Conservation (phyloP, 2,888 invertebrate species). For the Chrysotoxum bicinctum region DNA sequence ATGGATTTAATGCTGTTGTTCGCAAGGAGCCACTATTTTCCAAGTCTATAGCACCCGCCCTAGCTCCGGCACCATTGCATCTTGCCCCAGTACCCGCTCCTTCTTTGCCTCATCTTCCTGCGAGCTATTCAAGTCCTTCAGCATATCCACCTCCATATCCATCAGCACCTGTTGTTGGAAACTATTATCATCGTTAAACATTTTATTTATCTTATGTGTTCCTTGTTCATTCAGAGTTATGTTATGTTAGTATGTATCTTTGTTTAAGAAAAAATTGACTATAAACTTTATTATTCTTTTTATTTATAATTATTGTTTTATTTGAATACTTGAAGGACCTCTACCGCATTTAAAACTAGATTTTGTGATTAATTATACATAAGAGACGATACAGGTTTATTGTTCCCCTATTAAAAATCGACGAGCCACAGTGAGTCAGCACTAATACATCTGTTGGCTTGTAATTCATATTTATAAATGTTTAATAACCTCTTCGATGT, state of each 20-base stretch:
- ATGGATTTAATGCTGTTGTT: conserved; percentile 81
- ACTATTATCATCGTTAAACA: conserved; percentile 36
- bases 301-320: too few relatives aligned
- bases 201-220: conserved; percentile 1
- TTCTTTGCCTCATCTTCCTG: conserved; percentile 10
- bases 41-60: conserved; percentile 76
- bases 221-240: conserved; percentile 39
- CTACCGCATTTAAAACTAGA: too few relatives aligned
- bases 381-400: too few relatives aligned
- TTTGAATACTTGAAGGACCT: too few relatives aligned
- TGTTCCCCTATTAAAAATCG: too few relatives aligned
- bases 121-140: conserved; percentile 1
- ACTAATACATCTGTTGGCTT: too few relatives aligned
- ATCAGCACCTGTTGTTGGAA: conserved; percentile 11
- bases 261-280: neutral
- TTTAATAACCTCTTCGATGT: too few relatives aligned
- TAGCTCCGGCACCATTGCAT: conserved; percentile 66
- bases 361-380: too few relatives aligned
- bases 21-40: conserved; percentile 80
- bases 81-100: conserved; percentile 53
- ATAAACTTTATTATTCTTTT: neutral
- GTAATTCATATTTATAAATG: too few relatives aligned
- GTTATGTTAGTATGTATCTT: neutral
- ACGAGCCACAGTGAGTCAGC: too few relatives aligned
- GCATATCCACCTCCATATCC: conserved; percentile 26